Evolutionary conservation across 2,797 vertebrate species (phyloP), one percentile per base, ranked within the genome.

Genomic region (Aeoliscus strigatus): DNA sequence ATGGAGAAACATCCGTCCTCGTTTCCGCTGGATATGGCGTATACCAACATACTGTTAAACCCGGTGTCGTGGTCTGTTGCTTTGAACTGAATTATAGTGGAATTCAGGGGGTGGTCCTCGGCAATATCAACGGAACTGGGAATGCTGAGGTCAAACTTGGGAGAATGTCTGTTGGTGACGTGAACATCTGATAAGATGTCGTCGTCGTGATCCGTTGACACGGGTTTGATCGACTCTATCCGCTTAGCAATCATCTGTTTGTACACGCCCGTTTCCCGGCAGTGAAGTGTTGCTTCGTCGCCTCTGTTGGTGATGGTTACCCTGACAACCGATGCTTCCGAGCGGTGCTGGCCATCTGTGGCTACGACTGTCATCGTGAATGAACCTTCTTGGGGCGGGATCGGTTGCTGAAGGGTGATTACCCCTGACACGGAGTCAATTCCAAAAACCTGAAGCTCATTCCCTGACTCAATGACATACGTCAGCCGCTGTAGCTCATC

Each of bases 401-500:
- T 81, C 6, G 83, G 75, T 37, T 84, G 85, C 40, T 61, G 75
- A 1, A 98, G 87, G 28, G 73, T 81, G 73, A 99, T 73, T 10
- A 79, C 77, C 34, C 95, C 96, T 13, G 90, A 90, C 35, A 88
- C 70, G 1, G 90, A 64, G 74, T 94, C 82, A n/a, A 97, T 76
- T n/a, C 79, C 67, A 72, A 99, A 97, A 48, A 93, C 80, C n/a
- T 69, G 84, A 1, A 83, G 79, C 28, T 96, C 91, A 0, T 99
- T 96, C 33, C 95, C 95, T 12, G 92, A 91, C 28, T 90, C 69
- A 0, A 98, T 91, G 70, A 87, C 62, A 0, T 95, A 98, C 44
- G 46, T 87, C 39, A 98, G 82, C 68, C 89, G 93, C 79, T 93
- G 90, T 37, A 98, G 85, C 67, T 99, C 94, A 31, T 99, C 96